Conservation (phyloP, 2,888 invertebrate species). For the Clusia tigrina region DNA sequence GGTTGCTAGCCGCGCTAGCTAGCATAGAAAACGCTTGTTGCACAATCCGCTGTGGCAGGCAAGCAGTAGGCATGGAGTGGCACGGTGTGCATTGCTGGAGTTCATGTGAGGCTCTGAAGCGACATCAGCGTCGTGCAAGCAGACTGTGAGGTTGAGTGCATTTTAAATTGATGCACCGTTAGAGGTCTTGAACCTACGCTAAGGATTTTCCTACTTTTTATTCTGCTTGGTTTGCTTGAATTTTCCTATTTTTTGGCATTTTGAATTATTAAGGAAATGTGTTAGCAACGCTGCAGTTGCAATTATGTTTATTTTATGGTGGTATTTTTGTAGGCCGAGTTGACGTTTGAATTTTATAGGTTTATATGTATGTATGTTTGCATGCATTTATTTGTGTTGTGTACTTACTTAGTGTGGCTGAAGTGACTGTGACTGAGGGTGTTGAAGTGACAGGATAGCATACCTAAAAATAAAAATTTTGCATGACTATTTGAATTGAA, state of each 20-base stretch:
- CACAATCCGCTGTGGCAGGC: slow-evolving; percentile 33
- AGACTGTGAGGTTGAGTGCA: slow-evolving; percentile 17
- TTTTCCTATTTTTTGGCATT: slow-evolving; percentile 7
- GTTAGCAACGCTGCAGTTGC: not conserved
- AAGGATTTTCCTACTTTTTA: slow-evolving; percentile 17
- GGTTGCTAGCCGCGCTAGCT: slow-evolving; percentile 2
- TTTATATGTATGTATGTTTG: not conserved
- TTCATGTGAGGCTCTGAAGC: slow-evolving; percentile 23
- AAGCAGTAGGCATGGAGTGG: slow-evolving; percentile 20
- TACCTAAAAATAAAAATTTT: slow-evolving; percentile 42
- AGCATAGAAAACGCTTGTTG: slow-evolving; percentile 24
- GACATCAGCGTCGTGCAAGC: slow-evolving; percentile 21
- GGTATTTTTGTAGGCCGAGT: not conserved
- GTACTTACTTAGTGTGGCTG: slow-evolving; percentile 47
- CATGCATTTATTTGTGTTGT: not conserved
- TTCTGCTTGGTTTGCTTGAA: not conserved
- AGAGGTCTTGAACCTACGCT: slow-evolving; percentile 39
- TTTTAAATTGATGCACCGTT: slow-evolving; percentile 14
- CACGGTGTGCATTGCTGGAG: slow-evolving; percentile 12
- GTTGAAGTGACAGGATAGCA: slow-evolving; percentile 36
- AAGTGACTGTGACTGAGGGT: slow-evolving; percentile 45
- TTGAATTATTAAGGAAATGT: slow-evolving; percentile 36
- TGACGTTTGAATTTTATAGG: not conserved
- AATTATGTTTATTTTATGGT: not conserved
- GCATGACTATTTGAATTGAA: no score